phyloP scores from a whole-genome alignment of 2,888 invertebrate genomes.

The Amorpha juglandis region DNA sequence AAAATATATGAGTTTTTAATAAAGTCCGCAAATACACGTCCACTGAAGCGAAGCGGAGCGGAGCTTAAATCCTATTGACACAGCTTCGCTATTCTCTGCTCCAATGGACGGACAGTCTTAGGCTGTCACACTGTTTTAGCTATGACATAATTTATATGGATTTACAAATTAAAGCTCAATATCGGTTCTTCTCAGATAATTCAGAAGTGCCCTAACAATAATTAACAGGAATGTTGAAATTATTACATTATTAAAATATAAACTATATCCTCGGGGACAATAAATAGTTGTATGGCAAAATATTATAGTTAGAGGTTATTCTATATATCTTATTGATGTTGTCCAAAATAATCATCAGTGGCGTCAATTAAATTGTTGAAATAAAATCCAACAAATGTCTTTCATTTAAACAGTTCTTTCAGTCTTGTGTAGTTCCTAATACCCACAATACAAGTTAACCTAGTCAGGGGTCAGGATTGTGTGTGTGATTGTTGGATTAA shows the following conservation, averaged over 20 bases:
- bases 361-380: constrained; percentile 71
- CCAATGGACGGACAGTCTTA: too few species aligned
- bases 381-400: constrained; percentile 31
- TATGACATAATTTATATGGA: neutral
- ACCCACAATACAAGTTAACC: too few species aligned
- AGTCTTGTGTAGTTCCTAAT: too few species aligned
- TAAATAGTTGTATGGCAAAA: constrained; percentile 54
- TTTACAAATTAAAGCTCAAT: neutral
- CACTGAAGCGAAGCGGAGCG: too few species aligned
- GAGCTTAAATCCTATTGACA: too few species aligned
- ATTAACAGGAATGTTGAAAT: constrained; percentile 10
- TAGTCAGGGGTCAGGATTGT: too few species aligned
- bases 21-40: too few species aligned
- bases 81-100: too few species aligned
- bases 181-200: neutral
- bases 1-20: too few species aligned
- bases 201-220: neutral
- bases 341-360: constrained; percentile 47
- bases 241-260: neutral
- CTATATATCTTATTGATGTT: constrained; percentile 52
- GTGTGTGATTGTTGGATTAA: too few species aligned
- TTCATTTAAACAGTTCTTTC: constrained; percentile 24
- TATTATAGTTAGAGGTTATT: constrained; percentile 36
- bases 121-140: too few species aligned
- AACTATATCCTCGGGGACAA: constrained; percentile 59